These are phyloP conservation scores for Brenthis ino DNA, from an alignment of 2,888 invertebrate species.

Conservation along the genomic window DNA sequence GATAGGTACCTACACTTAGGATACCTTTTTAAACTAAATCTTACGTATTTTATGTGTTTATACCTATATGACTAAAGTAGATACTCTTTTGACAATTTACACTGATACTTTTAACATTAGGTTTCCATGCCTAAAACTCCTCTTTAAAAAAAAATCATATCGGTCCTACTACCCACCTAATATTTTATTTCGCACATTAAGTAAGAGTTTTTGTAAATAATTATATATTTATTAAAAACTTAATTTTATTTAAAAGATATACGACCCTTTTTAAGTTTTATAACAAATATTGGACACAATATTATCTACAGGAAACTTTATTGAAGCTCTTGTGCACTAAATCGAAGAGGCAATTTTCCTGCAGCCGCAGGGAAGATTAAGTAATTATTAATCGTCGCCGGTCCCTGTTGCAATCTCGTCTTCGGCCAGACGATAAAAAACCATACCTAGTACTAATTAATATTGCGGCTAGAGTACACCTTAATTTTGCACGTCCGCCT, in stretches of 20 bases:
- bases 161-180: no score
- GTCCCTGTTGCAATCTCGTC: constrained; percentile 51
- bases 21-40: no score
- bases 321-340: constrained; percentile 27
- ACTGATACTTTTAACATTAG: no score
- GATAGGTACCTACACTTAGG: no score
- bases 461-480: constrained; percentile 47
- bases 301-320: constrained; percentile 21
- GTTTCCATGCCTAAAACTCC: no score
- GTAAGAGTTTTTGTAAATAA: no score
- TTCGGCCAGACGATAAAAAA: constrained; percentile 58
- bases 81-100: no score
- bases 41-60: no score
- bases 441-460: constrained; percentile 57
- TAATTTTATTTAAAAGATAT: neutral
- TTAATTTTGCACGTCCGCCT: constrained; percentile 54
- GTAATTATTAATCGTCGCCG: constrained; percentile 62
- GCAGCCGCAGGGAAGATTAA: constrained; percentile 58
- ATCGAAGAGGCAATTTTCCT: constrained; percentile 53
- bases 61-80: no score
- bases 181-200: no score
- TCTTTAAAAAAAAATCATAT: no score
- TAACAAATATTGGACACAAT: constrained; percentile 5
- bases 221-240: no score
- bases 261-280: neutral